Evolutionary conservation across 2,113 vertebrate genomes (phyloP), one percentile per base, ranked within the genome.

Genomic region (Rhinogobius similis): DNA sequence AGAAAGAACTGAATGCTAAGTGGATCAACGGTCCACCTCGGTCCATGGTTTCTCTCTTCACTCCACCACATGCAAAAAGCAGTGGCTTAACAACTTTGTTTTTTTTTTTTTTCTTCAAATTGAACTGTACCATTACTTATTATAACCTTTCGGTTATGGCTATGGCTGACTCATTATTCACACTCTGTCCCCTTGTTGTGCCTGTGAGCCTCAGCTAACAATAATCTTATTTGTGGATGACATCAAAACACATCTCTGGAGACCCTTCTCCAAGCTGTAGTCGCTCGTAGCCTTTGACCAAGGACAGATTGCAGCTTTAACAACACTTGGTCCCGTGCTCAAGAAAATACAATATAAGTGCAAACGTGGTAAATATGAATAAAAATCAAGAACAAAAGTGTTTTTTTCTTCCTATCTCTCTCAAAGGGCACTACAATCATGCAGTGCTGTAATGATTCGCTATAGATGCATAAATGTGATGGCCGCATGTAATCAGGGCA

Each of bases 171-270:
- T 52, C 50, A 62, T 56, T 41, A 41, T 58, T 59, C 52, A 46
- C 6, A 69, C 62, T 46, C 16, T 10, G 16, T 12, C 61, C 27
- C 48, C 65, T 52, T 26, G n/a, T 20, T 68, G 18, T 39, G 48
- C 41, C 62, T 61, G 12, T 23, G 44, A 62, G 38, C 13, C 4
- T 58, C 20, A 1, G 26, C 13, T 29, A 53, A 50, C 52, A 79
- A 67, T 53, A 39, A 52, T 26, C 46, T 7, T 39, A 67, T 75
- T 73, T 82, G 39, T 75, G 62, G 65, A 2, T 39, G 44, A 59
- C 26, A 68, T 77, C 36, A 80, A 79, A 72, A n/a, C 10, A 18
- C 43, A 50, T 50, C 7, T 76, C 68, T 77, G 24, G 73, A 73
- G 83, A 72, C 62, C 32, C 13, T 36, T 61, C 20, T 67, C 65